Percentiles rank a stretch among this genome's conserved stretches.
phyloP scores from a whole-genome alignment of 2,797 vertebrate species.

The Sebastes paucispinis region DNA sequence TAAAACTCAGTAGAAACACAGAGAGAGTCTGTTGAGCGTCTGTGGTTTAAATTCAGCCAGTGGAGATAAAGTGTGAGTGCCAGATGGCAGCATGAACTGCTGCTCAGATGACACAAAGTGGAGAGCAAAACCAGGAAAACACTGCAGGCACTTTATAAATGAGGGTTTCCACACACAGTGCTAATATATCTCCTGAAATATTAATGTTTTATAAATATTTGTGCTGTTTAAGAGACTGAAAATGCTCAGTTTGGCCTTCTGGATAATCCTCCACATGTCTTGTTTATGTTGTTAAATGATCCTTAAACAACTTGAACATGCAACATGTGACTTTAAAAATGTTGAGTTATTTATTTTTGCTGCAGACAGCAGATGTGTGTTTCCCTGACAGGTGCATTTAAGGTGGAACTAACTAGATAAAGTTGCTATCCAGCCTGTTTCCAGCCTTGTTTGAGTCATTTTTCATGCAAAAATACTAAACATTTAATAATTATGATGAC shows the following conservation, averaged over 20 bases:
- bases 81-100: constrained; percentile 62
- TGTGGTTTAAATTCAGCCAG: neutral
- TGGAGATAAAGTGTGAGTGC: constrained; percentile 37
- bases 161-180: rapidly evolving
- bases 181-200: neutral
- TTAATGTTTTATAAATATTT: rapidly evolving
- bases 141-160: rapidly evolving
- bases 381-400: constrained; percentile 43
- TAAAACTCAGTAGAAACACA: rapidly evolving
- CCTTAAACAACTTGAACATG: neutral
- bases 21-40: neutral
- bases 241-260: neutral
- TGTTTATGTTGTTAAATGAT: neutral
- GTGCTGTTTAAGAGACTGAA: neutral
- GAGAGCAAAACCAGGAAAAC: neutral
- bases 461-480: too few relatives aligned
- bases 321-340: neutral
- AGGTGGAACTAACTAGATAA: constrained; percentile 30
- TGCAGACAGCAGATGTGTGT: neutral
- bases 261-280: neutral
- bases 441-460: too few relatives aligned
- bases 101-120: neutral
- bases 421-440: neutral
- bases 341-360: neutral
- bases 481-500: too few relatives aligned